These are phyloP conservation scores for Chymomyza procnemis DNA, from an alignment of 2,888 invertebrate genomes.

Conservation along the genomic window DNA sequence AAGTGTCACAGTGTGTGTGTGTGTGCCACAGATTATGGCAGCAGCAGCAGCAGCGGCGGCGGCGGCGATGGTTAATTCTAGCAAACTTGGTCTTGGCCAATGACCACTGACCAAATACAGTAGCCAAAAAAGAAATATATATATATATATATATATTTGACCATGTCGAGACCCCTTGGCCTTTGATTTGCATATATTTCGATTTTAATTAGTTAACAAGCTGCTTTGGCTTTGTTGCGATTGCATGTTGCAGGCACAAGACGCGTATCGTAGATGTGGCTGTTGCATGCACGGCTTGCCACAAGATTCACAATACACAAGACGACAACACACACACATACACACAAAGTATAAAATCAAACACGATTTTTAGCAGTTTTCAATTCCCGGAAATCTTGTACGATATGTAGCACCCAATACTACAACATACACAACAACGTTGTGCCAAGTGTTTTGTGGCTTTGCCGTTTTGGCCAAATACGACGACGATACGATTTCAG, in stretches of 20 bases:
- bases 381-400: slow-evolving; percentile 72
- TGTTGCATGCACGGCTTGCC: slow-evolving; percentile 12
- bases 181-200: slow-evolving; percentile 77
- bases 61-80: too few relatives aligned
- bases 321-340: slow-evolving; percentile 1
- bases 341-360: slow-evolving; percentile 61
- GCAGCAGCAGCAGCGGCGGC: too few relatives aligned
- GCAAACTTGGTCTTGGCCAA: slow-evolving; percentile 2
- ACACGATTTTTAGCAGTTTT: slow-evolving; percentile 73
- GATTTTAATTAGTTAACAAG: slow-evolving; percentile 77
- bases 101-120: slow-evolving; percentile 22
- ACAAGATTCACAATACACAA: slow-evolving; percentile 29
- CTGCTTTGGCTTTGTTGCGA: slow-evolving; percentile 73
- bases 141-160: too few relatives aligned
- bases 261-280: slow-evolving; percentile 70
- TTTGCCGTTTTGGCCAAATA: background rate
- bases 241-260: slow-evolving; percentile 73
- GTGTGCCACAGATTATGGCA: slow-evolving; percentile 44
- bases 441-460: slow-evolving; percentile 14
- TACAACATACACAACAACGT: background rate
- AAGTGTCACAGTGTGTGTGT: background rate
- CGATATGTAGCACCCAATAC: slow-evolving; percentile 61
- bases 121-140: slow-evolving; percentile 37
- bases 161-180: slow-evolving; percentile 33
- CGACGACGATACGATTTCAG: slow-evolving; percentile 63